These are phyloP conservation scores for Corydoras sp. DNA, from an alignment of 2,113 vertebrate genomes.

Conservation along the genomic window DNA sequence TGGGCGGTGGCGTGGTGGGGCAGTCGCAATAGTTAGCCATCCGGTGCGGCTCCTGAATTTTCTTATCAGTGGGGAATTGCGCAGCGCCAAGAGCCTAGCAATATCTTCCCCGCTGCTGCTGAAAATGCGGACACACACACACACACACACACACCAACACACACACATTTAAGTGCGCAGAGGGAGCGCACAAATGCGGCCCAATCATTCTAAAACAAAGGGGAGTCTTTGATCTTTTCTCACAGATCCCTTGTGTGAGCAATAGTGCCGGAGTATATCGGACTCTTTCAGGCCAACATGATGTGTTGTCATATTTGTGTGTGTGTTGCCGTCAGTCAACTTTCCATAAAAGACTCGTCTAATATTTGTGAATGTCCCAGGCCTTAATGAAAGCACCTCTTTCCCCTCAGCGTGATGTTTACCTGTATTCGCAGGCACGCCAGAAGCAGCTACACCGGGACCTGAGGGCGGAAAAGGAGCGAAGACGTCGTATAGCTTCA, in stretches of 20 bases:
- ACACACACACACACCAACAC: slow-evolving; percentile 25
- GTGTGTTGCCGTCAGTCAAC: not conserved
- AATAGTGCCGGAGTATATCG: slow-evolving; percentile 18
- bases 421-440: slow-evolving; percentile 3
- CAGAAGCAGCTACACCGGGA: slow-evolving; percentile 8
- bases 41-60: slow-evolving; percentile 45
- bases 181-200: slow-evolving; percentile 27
- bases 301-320: too few species aligned
- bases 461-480: slow-evolving; percentile 5
- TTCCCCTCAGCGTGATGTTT: not conserved
- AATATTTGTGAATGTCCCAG: not conserved
- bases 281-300: too few species aligned
- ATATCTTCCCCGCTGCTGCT: slow-evolving; percentile 50
- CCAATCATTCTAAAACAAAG: slow-evolving; percentile 44
- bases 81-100: slow-evolving; percentile 43
- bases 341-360: too few species aligned
- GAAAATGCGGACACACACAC: slow-evolving; percentile 39
- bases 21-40: slow-evolving; percentile 47
- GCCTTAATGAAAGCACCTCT: not conserved
- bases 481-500: slow-evolving; percentile 25
- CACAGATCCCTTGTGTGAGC: slow-evolving; percentile 10
- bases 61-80: slow-evolving; percentile 52
- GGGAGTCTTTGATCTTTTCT: slow-evolving; percentile 46
- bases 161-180: slow-evolving; percentile 3
- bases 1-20: slow-evolving; percentile 33